Evolutionary conservation across 2,888 invertebrate species (phyloP), one percentile per base, ranked within the genome.

Genomic region (Masnerella sp.): DNA sequence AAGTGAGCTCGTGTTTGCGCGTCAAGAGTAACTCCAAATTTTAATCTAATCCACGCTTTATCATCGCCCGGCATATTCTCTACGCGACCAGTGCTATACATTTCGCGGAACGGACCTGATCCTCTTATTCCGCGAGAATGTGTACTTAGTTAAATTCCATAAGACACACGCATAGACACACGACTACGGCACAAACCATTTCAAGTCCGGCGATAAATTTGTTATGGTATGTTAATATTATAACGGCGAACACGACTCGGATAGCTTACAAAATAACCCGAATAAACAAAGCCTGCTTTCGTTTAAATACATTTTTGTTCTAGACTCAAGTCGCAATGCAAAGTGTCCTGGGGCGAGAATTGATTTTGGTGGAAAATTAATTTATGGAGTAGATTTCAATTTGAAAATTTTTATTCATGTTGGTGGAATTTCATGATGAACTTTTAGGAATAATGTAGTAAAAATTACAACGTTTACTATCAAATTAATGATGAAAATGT

Each of bases 141-240:
- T 71, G 52, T 71, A 64, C 64, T 71, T 58, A 51, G 56, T 64
- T 64, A 61, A 70, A 73, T 68, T 67, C 58, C 52, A 38, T 51
- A 43, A 45, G 30, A 68, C 40, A 61, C 58, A 61, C 18, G 45
- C 12, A 65, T 51, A 42, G 2, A 38, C 18, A 64, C 45, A 47
- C 22, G 38, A 59, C 51, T 52, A 22, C 65, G 47, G 15, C 38
- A 56, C 47, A 49, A 43, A 56, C 47, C 52, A 62, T 49, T 61
- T 61, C 54, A 52, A 36, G 71, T 59, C 58, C 28, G 25, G 36
- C 54, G 51, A 67, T 67, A 73, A 67, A 62, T 61, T 67, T 62
- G 32, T 73, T 73, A 61, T 45, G 64, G 64, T 65, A 52, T 52
- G 43, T 71, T 71, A 71, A 71, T 65, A 58, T 51, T 42, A 43